A percentile compares a stretch with the other conserved stretches of the same genome.
phyloP scores from a whole-genome alignment of 1,140 invertebrate genomes.

The Papilio helenus region DNA sequence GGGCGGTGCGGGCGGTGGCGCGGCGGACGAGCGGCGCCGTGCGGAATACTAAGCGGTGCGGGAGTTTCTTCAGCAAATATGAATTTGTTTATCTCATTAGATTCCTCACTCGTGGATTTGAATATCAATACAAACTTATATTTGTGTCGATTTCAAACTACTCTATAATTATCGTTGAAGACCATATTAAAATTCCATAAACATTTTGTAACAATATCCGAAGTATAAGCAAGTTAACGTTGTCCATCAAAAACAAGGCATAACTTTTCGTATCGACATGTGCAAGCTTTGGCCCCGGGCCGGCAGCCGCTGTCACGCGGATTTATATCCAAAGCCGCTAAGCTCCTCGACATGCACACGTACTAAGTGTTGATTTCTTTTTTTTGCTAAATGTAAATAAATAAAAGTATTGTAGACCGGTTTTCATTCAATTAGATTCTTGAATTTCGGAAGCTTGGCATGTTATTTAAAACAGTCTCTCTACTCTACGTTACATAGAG shows the following conservation, averaged over 20 bases:
- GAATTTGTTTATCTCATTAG: slow-evolving; percentile 10
- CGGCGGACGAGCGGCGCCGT: neutral
- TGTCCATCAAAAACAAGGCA: neutral
- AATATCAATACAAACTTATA: slow-evolving; percentile 19
- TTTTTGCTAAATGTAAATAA: too few species aligned
- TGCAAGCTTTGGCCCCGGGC: neutral
- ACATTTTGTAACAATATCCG: neutral
- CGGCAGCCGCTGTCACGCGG: neutral
- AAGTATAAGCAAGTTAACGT: neutral
- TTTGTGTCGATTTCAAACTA: slow-evolving; percentile 8
- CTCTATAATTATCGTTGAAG: neutral
- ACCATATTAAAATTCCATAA: neutral
- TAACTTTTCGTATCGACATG: neutral
- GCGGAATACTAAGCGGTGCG: slow-evolving; percentile 9
- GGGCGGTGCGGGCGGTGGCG: neutral
- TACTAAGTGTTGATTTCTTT: too few species aligned
- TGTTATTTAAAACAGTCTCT: neutral
- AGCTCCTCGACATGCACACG: too few species aligned
- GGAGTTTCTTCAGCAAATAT: neutral
- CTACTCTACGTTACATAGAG: neutral
- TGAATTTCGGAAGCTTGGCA: neutral
- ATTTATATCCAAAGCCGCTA: too few species aligned
- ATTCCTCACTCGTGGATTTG: neutral
- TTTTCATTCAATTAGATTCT: too few species aligned
- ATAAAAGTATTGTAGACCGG: too few species aligned